Evolutionary conservation across 2,888 invertebrate species (phyloP).

Genomic region (Dendrolimus houi): DNA sequence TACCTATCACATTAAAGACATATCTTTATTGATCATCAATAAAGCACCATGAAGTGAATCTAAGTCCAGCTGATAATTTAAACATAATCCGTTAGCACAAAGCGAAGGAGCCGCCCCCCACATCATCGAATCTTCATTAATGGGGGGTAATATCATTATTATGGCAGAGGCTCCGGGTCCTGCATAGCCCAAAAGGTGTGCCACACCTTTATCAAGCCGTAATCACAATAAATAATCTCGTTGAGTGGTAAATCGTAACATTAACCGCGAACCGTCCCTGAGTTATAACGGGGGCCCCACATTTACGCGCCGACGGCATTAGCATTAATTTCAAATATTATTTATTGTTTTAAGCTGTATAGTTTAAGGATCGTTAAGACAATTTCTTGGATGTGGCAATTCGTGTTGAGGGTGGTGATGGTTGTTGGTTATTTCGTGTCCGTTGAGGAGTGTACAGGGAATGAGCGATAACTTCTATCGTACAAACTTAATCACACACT

Average conservation of each 20-base stretch:
- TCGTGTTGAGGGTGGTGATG: not conserved
- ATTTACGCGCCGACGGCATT: constrained; percentile 63
- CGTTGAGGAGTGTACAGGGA: too few species aligned
- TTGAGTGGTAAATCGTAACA: constrained; percentile 48
- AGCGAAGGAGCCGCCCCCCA: not conserved
- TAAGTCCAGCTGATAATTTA: not conserved
- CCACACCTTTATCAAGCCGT: constrained; percentile 39
- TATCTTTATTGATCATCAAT: too few species aligned
- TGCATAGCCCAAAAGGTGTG: not conserved
- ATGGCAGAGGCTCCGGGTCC: not conserved
- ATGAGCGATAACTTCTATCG: too few species aligned
- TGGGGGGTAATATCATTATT: not conserved
- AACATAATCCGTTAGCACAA: not conserved
- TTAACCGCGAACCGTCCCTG: constrained; percentile 53
- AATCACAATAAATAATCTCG: constrained; percentile 65
- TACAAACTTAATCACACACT: too few species aligned
- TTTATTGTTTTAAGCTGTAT: constrained; percentile 64
- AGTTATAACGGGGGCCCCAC: constrained; percentile 65
- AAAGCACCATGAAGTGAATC: too few species aligned
- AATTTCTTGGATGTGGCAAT: not conserved
- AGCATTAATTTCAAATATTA: constrained; percentile 76
- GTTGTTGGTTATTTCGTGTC: too few species aligned
- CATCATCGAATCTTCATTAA: not conserved
- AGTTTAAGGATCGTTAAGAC: not conserved
- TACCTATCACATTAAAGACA: too few species aligned